These are phyloP conservation scores for Clivina fossor DNA, from an alignment of 2,888 invertebrate species.

Conservation along the genomic window DNA sequence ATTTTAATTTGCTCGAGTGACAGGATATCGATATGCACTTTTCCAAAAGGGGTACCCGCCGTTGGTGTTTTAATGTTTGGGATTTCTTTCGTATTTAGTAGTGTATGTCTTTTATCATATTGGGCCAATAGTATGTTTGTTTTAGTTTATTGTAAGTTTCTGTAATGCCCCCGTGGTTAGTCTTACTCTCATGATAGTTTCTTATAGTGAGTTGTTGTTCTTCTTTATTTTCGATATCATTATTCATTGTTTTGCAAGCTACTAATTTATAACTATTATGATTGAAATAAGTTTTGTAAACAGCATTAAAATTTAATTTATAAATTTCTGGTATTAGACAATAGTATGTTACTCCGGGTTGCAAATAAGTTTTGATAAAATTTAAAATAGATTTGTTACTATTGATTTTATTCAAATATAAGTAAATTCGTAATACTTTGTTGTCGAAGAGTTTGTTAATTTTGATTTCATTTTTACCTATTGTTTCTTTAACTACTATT, in stretches of 20 bases:
- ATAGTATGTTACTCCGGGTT: not conserved
- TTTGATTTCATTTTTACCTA: not conserved
- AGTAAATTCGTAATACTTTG: not conserved
- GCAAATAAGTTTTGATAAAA: not conserved
- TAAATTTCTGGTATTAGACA: not conserved
- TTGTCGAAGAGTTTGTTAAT: not conserved
- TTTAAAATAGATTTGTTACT: not conserved
- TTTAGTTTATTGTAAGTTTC: slow-evolving; percentile 8
- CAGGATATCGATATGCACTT: slow-evolving; percentile 37
- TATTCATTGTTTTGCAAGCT: not conserved
- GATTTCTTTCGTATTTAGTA: slow-evolving; percentile 35
- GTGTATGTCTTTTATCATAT: slow-evolving; percentile 14
- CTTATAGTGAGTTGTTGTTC: slow-evolving; percentile 6
- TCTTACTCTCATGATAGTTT: slow-evolving; percentile 28
- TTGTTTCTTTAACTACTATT: not conserved
- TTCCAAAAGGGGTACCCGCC: slow-evolving; percentile 35
- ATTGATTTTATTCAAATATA: not conserved
- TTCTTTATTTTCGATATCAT: slow-evolving; percentile 12
- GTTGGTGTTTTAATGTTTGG: slow-evolving; percentile 37
- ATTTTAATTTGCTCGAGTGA: slow-evolving; percentile 34
- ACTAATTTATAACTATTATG: not conserved
- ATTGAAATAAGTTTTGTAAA: not conserved
- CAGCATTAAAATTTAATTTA: not conserved
- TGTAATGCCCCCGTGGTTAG: slow-evolving; percentile 14
- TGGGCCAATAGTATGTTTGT: slow-evolving; percentile 21